These are phyloP conservation scores for Cyprinodon variegatus DNA, from an alignment of 2,113 vertebrate species.

Conservation along the genomic window DNA sequence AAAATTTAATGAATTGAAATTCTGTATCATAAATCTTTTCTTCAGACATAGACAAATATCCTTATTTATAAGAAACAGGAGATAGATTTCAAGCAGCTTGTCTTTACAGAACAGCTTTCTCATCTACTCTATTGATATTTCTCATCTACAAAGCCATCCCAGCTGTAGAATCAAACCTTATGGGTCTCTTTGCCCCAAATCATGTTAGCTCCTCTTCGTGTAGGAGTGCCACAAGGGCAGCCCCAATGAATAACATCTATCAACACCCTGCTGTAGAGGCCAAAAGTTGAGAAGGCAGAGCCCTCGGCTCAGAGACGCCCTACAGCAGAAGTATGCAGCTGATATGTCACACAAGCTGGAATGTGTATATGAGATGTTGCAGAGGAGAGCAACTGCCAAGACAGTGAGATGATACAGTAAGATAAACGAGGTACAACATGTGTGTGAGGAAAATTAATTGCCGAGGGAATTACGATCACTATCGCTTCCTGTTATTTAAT, in stretches of 20 bases:
- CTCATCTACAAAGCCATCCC: constrained; percentile 71
- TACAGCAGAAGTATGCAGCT: constrained; percentile 57
- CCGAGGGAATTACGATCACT: constrained; percentile 68
- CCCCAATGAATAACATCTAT: constrained; percentile 80
- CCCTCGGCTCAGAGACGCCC: constrained; percentile 57
- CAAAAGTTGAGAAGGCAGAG: constrained; percentile 56
- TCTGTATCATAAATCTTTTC: constrained; percentile 49
- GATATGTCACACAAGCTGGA: constrained; percentile 49
- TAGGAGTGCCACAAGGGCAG: constrained; percentile 63
- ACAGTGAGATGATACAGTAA: constrained; percentile 44
- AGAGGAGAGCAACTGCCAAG: constrained; percentile 30
- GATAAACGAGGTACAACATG: constrained; percentile 51
- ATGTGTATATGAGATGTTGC: constrained; percentile 21
- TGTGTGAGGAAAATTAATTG: constrained; percentile 72
- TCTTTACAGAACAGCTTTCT: constrained; percentile 58
- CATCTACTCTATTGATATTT: constrained; percentile 74
- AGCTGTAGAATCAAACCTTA: constrained; percentile 62
- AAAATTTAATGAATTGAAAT: constrained; percentile 12
- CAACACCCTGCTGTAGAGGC: constrained; percentile 74
- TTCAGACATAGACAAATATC: constrained; percentile 66
- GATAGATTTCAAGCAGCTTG: constrained; percentile 69
- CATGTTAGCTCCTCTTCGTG: constrained; percentile 74
- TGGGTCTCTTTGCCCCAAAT: constrained; percentile 72
- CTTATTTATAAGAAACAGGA: constrained; percentile 78
- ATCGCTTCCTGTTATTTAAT: constrained; percentile 60